Conservation (phyloP, 2,888 invertebrate species). For the Erpobdella octoculata region DNA sequence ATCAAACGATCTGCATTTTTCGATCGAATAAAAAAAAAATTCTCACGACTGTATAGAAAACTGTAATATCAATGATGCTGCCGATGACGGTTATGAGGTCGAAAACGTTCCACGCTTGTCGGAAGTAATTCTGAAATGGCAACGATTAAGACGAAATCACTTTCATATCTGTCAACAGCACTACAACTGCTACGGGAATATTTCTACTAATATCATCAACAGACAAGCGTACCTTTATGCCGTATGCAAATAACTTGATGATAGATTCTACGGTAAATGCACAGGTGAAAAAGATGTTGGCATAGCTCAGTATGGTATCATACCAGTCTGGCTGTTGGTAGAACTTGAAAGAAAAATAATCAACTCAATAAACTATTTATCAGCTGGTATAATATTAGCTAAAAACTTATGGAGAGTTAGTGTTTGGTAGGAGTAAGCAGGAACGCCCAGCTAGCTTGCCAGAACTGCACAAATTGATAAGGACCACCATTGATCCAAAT, state of each 20-base stretch:
- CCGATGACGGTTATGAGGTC: slow-evolving; percentile 28
- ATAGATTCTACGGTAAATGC: slow-evolving; percentile 27
- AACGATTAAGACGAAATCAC: neutral
- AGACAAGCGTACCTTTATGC: slow-evolving; percentile 10
- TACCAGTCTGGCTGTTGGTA: slow-evolving; percentile 29
- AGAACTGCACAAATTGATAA: no score
- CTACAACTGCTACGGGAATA: neutral
- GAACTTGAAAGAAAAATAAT: no score
- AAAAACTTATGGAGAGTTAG: no score
- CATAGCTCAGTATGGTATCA: slow-evolving; percentile 12
- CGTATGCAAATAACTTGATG: slow-evolving; percentile 27
- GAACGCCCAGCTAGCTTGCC: no score
- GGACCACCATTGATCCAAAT: no score
- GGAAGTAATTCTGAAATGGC: slow-evolving; percentile 28
- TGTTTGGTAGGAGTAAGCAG: no score
- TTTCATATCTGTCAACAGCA: neutral
- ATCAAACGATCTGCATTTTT: no score
- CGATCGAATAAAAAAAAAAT: no score
- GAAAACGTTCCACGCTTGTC: slow-evolving; percentile 31
- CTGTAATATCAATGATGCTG: slow-evolving; percentile 24
- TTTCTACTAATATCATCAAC: no score
- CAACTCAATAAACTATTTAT: no score
- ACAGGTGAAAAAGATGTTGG: slow-evolving; percentile 29
- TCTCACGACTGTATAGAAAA: slow-evolving; percentile 3
- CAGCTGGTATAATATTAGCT: no score